Evolutionary conservation across 2,113 vertebrate species (phyloP), one percentile per base, ranked within the genome.

Genomic region (Hiodon tergisus): DNA sequence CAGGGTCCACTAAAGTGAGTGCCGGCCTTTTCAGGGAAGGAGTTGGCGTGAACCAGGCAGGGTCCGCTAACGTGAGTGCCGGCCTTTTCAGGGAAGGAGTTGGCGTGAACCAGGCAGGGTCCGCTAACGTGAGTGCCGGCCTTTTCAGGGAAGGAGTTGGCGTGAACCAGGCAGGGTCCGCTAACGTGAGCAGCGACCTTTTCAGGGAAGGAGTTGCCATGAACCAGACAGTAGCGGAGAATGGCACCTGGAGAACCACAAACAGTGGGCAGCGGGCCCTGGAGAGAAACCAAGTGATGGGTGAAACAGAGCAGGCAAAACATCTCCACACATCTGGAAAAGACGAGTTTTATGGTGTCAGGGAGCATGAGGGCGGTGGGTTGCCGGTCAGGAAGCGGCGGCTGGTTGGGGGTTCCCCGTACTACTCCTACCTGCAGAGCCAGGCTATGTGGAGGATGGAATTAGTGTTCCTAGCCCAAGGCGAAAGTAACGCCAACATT

Each of bases 401-500:
- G 71, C 87, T 82, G n/a, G 70, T 83, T 3, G 67, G 78, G 3
- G 71, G 11, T 84, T 88, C 0, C 82, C 92, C 86, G 0, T 80
- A 93, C 83, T 96, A 94, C 3, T 78, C 93, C 75, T 96, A 98
- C 88, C 89, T 94, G 0, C 97, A 99, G 88, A 89, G 93, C 0
- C 96, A 98, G 0, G 95, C 94, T 0, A 91, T 96, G 79, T 99
- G 96, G 96, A 93, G 94, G 85, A 96, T 99, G 0, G 96, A 99
- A 86, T 93, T 99, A 72, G 94, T 99, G 52, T 99, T 98, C 69
- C 88, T 99, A 60, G 96, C 96, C 0, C 93, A 95, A 1, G 97
- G 97, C 0, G 91, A 93, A 2, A 81, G 93, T 0, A 94, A 98
- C 7, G 89, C 84, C 79, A 99, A 99, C 86, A 98, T 99, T 82